Percentiles rank a stretch among this genome's conserved stretches.
Evolutionary conservation across 2,113 vertebrate species (phyloP).

Genomic region (Chloropsis cyanopogon): DNA sequence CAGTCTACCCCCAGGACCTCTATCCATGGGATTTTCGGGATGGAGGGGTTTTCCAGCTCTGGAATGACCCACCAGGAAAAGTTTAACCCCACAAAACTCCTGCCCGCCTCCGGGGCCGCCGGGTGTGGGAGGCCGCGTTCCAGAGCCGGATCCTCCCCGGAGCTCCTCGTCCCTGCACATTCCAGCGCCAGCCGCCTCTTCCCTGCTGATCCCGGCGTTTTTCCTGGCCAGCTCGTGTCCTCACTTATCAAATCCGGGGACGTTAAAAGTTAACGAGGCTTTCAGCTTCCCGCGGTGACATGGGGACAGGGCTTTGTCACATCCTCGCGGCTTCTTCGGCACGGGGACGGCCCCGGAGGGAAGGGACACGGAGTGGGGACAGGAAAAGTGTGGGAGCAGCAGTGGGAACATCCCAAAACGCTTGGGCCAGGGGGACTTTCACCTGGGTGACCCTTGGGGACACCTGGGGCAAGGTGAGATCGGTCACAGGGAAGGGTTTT

Average conservation of each 20-base stretch:
- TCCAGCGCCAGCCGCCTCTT: neutral
- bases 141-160: neutral
- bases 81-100: neutral
- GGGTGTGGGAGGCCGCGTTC: neutral
- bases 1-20: fast-evolving
- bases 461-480: neutral
- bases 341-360: fast-evolving
- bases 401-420: fast-evolving
- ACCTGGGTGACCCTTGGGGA: neutral
- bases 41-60: neutral
- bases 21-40: fast-evolving
- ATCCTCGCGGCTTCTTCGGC: fast-evolving
- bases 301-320: neutral
- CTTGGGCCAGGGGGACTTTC: neutral
- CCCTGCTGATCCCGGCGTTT: neutral
- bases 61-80: neutral
- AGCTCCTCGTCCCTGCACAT: neutral
- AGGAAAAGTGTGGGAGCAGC: neutral
- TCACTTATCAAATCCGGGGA: fast-evolving
- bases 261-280: neutral
- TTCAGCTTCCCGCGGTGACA: neutral
- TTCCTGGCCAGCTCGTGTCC: fast-evolving
- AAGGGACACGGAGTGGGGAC: neutral
- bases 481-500: neutral
- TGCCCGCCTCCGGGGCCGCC: fast-evolving